These are phyloP conservation scores for Silurus asotus DNA, from an alignment of 2,113 vertebrate species.

Conservation along the genomic window DNA sequence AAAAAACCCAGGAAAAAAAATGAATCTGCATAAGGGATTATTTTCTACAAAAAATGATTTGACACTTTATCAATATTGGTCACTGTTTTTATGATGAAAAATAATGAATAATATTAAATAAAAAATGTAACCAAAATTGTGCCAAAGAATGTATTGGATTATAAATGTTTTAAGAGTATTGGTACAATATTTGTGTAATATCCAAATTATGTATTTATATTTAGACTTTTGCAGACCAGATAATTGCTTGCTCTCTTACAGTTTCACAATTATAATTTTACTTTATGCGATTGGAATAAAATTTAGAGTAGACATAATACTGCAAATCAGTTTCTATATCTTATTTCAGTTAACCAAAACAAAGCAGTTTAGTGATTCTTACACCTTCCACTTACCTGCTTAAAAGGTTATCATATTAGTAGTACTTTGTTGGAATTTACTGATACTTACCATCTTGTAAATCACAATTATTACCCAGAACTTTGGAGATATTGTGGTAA, in stretches of 20 bases:
- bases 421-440: neutral
- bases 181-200: neutral
- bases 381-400: neutral
- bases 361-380: neutral
- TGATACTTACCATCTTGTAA: constrained; percentile 6
- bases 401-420: neutral
- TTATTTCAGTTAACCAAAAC: neutral
- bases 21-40: neutral
- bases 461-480: neutral
- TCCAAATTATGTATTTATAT: neutral
- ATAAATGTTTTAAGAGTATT: neutral
- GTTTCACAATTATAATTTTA: neutral
- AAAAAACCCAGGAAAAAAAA: neutral
- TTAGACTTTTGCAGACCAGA: neutral
- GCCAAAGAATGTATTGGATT: no score
- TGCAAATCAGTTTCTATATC: neutral
- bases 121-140: neutral
- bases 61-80: neutral
- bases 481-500: neutral
- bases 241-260: neutral
- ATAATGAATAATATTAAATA: neutral
- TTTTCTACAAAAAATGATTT: neutral
- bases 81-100: neutral
- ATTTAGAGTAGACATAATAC: neutral
- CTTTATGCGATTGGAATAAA: neutral